These are phyloP conservation scores for Altica lythri DNA, from an alignment of 2,888 invertebrate species.

Conservation along the genomic window DNA sequence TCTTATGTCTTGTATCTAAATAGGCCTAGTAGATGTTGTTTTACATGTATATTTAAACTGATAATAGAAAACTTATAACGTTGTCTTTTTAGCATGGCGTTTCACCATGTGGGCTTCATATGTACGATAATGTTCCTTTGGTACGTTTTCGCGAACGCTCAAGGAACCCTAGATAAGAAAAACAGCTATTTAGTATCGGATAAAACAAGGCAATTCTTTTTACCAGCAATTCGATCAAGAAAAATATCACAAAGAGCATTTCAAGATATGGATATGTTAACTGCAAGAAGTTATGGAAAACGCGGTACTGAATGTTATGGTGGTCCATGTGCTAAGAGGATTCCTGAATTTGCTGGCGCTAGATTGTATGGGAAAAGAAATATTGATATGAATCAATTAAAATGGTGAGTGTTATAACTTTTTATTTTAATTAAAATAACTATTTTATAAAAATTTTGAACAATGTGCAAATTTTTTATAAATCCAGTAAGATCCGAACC, in stretches of 20 bases:
- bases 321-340: conserved; percentile 40
- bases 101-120: conserved; percentile 40
- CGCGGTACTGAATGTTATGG: conserved; percentile 52
- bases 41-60: no score
- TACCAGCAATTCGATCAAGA: conserved; percentile 49
- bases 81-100: conserved; percentile 40
- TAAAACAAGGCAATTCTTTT: conserved; percentile 24
- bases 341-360: conserved; percentile 35
- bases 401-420: conserved; percentile 36
- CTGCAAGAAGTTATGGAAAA: conserved; percentile 70
- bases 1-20: no score
- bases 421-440: no score
- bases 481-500: no score
- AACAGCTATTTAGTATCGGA: conserved; percentile 29
- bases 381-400: conserved; percentile 31
- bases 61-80: no score
- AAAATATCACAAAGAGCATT: conserved; percentile 66
- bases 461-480: no score
- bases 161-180: conserved; percentile 47
- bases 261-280: conserved; percentile 66
- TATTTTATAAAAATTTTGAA: no score
- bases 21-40: no score
- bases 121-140: conserved; percentile 44
- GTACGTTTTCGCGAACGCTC: conserved; percentile 40
- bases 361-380: conserved; percentile 37